These are phyloP conservation scores for Microtus oregoni DNA, from an alignment of 2,113 vertebrate species.

Conservation along the genomic window DNA sequence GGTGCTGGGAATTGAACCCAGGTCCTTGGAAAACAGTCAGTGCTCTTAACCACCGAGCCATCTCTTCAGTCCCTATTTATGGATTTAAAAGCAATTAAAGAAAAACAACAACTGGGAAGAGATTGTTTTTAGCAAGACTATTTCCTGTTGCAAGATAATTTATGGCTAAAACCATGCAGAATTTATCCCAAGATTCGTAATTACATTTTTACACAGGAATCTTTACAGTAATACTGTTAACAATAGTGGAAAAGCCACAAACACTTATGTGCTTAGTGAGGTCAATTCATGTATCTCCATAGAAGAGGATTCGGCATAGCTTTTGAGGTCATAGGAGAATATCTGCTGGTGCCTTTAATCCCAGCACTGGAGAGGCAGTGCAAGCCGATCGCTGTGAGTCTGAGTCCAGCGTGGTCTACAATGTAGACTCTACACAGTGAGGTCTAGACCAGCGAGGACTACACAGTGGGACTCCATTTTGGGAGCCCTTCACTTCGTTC, in stretches of 20 bases:
- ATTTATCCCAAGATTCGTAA: constrained; percentile 28
- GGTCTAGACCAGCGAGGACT: background rate
- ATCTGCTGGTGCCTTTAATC: background rate
- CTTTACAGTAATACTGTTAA: background rate
- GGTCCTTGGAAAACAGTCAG: background rate
- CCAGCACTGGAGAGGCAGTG: background rate
- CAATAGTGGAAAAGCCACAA: background rate
- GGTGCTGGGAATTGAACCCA: background rate
- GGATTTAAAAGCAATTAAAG: background rate
- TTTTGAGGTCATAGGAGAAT: background rate
- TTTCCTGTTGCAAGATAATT: background rate
- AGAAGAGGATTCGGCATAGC: background rate
- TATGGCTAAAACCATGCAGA: background rate
- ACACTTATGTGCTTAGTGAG: background rate
- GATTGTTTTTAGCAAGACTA: constrained; percentile 5
- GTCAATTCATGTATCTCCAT: background rate
- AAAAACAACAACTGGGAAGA: background rate
- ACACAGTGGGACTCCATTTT: background rate
- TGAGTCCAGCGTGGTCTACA: background rate
- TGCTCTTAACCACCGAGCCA: background rate
- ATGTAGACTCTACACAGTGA: background rate
- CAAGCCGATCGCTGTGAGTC: background rate
- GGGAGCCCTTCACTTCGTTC: background rate
- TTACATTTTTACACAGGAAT: constrained; percentile 2
- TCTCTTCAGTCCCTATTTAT: background rate